Base-by-base conservation (phyloP, 2,113 vertebrate species). In the Copsychus sechellarum region DNA sequence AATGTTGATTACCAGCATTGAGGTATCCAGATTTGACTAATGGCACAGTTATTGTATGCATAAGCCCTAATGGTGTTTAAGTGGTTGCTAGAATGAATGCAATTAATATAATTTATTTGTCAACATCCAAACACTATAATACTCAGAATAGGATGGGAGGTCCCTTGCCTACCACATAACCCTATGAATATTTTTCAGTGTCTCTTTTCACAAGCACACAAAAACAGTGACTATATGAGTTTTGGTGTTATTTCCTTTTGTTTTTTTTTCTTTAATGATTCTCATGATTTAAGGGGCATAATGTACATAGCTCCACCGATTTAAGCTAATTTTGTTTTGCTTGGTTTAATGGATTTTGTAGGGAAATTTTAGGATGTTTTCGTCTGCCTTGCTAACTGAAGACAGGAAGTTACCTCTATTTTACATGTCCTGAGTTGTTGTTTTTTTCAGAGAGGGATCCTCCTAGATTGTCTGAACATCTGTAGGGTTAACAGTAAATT, bases 51-150 rank as follows among this genome's bases (percentile, higher is more conserved):
- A 91, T 92, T 97, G 95, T 94, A 93, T 95, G 84, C 87, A 91
- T 70, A 88, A 94, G 34, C 91, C n/a, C 43, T 97, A 93, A 95
- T 91, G 89, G 93, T 95, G 86, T 89, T 95, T 93, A 94, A 97
- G 93, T 95, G 91, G 84, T 79, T 95, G 89, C 70, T 96, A 85
- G 93, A 95, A 95, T 89, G 65, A 89, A 89, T 81, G 89, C 78
- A 96, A 96, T 97, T 97, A 95, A 91, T 82, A 57, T 95, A 87
- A 92, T 95, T 93, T 96, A 89, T 97, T 93, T 96, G 65, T 87
- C 93, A 92, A 82, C 73, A 89, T 91, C 92, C 77, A 95, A 96
- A 96, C 86, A 95, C 45, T 72, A 14, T 65, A 79, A 95, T 50
- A 92, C 36, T 82, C 3, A 2, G 29, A 97, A 93, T 9, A 76